Evolutionary conservation across 2,888 invertebrate species (phyloP), one percentile per base, ranked within the genome.

Genomic region (Napeogenes inachia): DNA sequence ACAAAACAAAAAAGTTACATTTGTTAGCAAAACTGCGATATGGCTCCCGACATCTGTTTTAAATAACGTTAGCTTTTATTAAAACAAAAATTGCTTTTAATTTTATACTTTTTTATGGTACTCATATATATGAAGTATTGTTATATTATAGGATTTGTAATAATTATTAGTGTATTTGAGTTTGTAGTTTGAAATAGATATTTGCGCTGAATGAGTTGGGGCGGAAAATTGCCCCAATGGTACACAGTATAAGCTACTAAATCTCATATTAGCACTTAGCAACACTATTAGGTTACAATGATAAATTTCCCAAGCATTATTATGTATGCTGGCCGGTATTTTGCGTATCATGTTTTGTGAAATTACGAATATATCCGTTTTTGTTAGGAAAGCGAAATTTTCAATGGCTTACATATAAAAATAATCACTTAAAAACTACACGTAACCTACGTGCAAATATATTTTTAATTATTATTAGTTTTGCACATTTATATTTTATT

Each of bases 181-280:
- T n/a, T 42, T 30, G 12, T 42, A 30, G 53, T 42, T 58, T 45
- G 53, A 53, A 6, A 35, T 13, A 13, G 21, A 53, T 21, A 53
- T 50, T 53, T 58, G 4, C 42, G 50, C 59, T 42, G 53, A 53
- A 21, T 4, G 42, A 35, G 21, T 38, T 45, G 59, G 45, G 50
- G 62, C 30, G 62, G 53, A 62, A 62, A 62, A 59, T 62, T 60
- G 56, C 60, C 54, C 54, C 63, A 42, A 42, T 56, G 45, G 60
- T 56, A 54, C 45, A 32, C 53, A 45, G 35, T 59, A 42, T 57
- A 54, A 63, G 60, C 59, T 56, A 56, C 53, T 63, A 63, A 63
- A 63, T 63, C 63, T 60, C 46, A 56, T 60, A 60, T 63, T 63
- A 63, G 60, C 60, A 63, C 60, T 63, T 63, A 63, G 59, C 38